Evolutionary conservation across 2,113 vertebrate species (phyloP), one percentile per base, ranked within the genome.

Genomic region (Eptesicus fuscus): DNA sequence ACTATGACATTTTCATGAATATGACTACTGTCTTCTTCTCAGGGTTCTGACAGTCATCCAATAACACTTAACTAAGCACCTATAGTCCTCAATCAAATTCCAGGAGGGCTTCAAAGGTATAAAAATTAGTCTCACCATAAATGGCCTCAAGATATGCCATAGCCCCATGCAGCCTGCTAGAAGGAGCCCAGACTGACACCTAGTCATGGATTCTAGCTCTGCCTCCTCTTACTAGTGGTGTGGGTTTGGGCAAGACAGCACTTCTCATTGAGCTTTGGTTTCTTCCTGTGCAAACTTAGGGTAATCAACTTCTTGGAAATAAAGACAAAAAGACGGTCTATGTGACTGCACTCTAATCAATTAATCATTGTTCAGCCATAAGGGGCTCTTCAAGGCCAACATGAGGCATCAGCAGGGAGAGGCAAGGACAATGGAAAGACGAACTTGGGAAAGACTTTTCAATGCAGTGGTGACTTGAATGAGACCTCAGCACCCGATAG

Each of bases 1-100:
- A 30, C 35, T 14, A 0, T 0, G 49, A 17, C 7, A 5, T 30
- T 4, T n/a, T 51, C 13, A 2, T 0, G 4, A 4, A 0, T 17
- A 14, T 22, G 47, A 18, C 35, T 12, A 7, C 16, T 71, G 28
- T 23, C 17, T 49, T 42, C 49, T 35, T 37, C 44, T 42, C 44
- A 22, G 11, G 0, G 9, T 61, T 40, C 16, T 42, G 32, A 12
- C 9, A 4, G 25, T 9, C 53, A 2, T 20, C 65, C 17, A 10
- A 0, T 1, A 47, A 82, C 44, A 7, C 11, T 22, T 13, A 32
- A 16, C 22, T 42, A 17, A 65, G 67, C 67, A 9, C 37, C 44
- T 44, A 9, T 7, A 6, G 51, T 4, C 20, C 16, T 49, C 49
- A 14, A 12, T 51, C 12, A 35, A 91, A 30, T 13, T 16, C 82